Base-by-base conservation (phyloP, 2,888 invertebrate species). In the Hyles lineata region DNA sequence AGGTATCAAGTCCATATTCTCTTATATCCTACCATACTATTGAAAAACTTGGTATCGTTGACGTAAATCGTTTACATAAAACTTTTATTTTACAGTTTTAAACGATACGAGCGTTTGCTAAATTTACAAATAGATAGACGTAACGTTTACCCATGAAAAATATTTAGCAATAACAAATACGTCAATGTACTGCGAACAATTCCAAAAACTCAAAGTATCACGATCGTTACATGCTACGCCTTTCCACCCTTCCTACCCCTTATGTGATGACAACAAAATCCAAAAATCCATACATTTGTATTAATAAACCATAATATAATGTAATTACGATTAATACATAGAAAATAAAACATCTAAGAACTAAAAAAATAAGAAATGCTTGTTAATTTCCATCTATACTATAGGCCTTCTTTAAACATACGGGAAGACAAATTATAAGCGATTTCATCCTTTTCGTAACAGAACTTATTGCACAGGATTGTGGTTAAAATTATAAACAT, bases 361-460 rank as follows among this genome's bases (percentile, higher is more conserved):
- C 81, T 85, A 87, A 86, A 78, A 78, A 81, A 77, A 78, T 80
- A 79, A 83, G 85, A 89, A 89, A 88, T 88, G 87, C 87, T 85
- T 82, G 83, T 83, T 85, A 80, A 82, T 85, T 80, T 80, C 67
- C 82, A 83, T 79, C 83, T 81, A 87, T 80, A 81, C 81, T 73
- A 82, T 87, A 88, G 89, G 89, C 89, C 88, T 79, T 85, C 83
- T 84, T 81, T 86, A 85, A 80, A 83, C 82, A 82, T 83, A 83
- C 82, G 86, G 89, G 89, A 89, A 89, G 89, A 89, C 89, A 78
- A 88, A 87, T 80, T 75, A 78, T 75, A 80, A 77, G 73, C 76
- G 75, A 79, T 75, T 74, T 80, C 79, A 77, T 72, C 63, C 70
- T 60, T 72, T 72, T 73, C 60, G 73, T 55, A 78, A 83, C 85